phyloP scores from a whole-genome alignment of 1,140 invertebrate genomes.

The Eciton burchellii region DNA sequence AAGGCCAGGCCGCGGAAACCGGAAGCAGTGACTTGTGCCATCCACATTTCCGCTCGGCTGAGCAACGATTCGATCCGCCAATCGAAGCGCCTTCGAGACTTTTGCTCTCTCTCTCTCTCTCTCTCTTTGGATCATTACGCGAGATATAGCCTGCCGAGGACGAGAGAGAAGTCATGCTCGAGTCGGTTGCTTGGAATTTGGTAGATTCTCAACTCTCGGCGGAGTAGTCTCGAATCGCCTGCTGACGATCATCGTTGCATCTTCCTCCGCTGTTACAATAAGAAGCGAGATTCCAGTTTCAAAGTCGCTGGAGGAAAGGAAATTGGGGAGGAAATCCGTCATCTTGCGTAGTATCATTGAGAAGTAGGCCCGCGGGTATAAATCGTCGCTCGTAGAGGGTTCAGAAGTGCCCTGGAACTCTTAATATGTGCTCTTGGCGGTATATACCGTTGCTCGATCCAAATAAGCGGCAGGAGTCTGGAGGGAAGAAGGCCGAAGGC shows the following conservation, averaged over 20 bases:
- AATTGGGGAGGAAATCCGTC: conserved; percentile 16
- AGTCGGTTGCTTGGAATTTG: background rate
- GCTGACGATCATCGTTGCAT: background rate
- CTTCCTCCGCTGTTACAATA: background rate
- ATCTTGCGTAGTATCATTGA: background rate
- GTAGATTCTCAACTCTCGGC: no score
- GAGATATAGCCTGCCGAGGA: background rate
- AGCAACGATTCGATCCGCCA: conserved; percentile 52
- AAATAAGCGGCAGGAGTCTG: conserved; percentile 8
- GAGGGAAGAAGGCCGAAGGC: background rate
- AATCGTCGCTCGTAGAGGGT: conserved; percentile 10
- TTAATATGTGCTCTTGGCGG: conserved; percentile 27
- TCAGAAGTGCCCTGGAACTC: background rate
- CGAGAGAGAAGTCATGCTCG: no score
- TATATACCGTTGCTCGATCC: conserved; percentile 15
- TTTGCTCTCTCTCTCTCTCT: background rate
- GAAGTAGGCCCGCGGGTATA: conserved; percentile 19
- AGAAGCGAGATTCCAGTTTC: background rate
- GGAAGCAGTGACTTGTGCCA: conserved; percentile 60
- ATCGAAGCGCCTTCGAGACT: conserved; percentile 9
- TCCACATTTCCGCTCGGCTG: conserved; percentile 65
- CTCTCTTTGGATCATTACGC: background rate
- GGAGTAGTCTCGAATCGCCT: background rate
- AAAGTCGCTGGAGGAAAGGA: background rate
- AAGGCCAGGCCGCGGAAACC: conserved; percentile 51